A percentile compares a stretch with the other conserved stretches of the same genome.
Conservation (phyloP, 2,797 vertebrate genomes). For the Smutsia temminckii region DNA sequence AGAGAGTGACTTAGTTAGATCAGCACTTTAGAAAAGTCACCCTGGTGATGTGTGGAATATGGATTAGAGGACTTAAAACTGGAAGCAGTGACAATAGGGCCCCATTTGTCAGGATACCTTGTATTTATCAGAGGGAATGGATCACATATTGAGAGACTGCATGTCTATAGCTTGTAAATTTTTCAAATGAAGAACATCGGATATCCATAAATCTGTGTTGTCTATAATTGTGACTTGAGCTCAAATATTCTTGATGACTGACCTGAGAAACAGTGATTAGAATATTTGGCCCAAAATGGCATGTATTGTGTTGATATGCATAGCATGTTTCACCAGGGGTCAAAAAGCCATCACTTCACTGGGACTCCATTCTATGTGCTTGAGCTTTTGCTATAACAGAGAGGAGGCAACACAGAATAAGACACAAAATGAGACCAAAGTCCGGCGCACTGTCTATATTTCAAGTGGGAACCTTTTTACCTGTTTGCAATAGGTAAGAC, state of each 20-base stretch:
- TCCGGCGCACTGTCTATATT: not conserved
- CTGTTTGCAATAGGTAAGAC: not conserved
- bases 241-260: not conserved
- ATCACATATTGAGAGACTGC: not conserved
- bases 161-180: not conserved
- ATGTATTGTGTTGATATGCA: not conserved
- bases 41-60: not conserved
- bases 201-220: not conserved
- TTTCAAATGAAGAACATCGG: not conserved
- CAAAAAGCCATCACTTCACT: not conserved
- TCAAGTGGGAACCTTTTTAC: not conserved
- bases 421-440: not conserved
- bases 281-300: not conserved
- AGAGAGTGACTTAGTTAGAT: not conserved
- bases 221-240: not conserved
- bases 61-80: not conserved
- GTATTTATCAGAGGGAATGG: not conserved
- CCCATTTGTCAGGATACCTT: not conserved
- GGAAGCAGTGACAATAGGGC: rapidly evolving
- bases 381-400: not conserved
- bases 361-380: not conserved
- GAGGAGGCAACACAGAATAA: not conserved
- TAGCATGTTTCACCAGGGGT: not conserved
- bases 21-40: not conserved
- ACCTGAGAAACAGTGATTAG: not conserved